Evolutionary conservation across 1,140 invertebrate genomes (phyloP).

Genomic region (Plectrocnemia conspersa): DNA sequence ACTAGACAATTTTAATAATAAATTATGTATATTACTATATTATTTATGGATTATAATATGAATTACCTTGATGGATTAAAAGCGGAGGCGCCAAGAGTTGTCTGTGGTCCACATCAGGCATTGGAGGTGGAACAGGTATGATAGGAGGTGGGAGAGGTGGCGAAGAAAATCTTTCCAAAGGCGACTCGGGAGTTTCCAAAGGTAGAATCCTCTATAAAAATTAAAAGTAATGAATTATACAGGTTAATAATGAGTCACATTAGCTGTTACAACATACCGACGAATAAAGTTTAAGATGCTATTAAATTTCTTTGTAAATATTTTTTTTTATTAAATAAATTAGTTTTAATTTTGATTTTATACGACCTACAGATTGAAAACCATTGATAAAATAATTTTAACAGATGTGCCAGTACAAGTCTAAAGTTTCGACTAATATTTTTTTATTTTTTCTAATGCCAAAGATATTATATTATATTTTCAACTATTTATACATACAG

Average conservation of each 20-base stretch:
- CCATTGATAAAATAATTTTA: too few relatives aligned
- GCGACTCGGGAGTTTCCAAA: slow-evolving; percentile 40
- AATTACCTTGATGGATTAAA: slow-evolving; percentile 25
- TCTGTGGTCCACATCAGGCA: slow-evolving; percentile 43
- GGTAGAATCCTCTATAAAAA: slow-evolving; percentile 8
- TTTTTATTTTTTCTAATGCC: too few relatives aligned
- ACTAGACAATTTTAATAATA: slow-evolving; percentile 18
- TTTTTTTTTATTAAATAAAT: too few relatives aligned
- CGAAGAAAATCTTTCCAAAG: slow-evolving; percentile 13
- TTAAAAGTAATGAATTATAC: not conserved
- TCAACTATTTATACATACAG: too few relatives aligned
- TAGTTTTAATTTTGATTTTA: too few relatives aligned
- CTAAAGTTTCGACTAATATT: too few relatives aligned
- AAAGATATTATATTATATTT: too few relatives aligned
- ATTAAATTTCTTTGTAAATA: too few relatives aligned
- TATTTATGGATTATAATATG: slow-evolving; percentile 5
- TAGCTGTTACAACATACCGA: not conserved
- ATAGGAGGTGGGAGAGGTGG: slow-evolving; percentile 20
- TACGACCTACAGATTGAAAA: too few relatives aligned
- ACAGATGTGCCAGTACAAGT: too few relatives aligned
- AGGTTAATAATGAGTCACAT: not conserved
- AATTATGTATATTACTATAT: slow-evolving; percentile 4
- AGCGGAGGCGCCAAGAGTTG: slow-evolving; percentile 45
- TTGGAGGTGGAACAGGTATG: slow-evolving; percentile 16
- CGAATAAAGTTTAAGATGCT: too few relatives aligned